Conservation (phyloP, 2,797 vertebrate genomes). For the Apogon talboti region DNA sequence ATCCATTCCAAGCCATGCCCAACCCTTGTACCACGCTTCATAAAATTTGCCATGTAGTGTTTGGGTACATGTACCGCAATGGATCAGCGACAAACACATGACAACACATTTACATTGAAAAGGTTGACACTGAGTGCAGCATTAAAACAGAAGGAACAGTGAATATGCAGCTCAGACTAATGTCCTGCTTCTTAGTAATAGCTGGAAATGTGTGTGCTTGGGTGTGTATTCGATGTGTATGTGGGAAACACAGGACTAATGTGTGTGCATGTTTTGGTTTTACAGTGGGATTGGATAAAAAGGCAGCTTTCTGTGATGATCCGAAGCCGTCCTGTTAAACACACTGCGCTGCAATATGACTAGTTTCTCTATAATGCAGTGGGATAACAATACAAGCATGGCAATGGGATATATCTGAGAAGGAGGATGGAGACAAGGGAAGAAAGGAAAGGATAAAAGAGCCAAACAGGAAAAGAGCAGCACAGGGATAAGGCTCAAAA, state of each 20-base stretch:
- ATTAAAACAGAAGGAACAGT: too few species aligned
- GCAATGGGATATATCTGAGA: conserved; percentile 49
- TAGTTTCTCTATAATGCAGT: conserved; percentile 37
- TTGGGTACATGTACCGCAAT: too few species aligned
- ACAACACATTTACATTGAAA: too few species aligned
- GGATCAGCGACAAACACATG: too few species aligned
- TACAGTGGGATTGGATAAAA: conserved; percentile 37
- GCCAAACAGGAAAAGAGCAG: conserved; percentile 13
- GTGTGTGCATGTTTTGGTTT: conserved; percentile 16
- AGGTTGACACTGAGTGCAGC: too few species aligned
- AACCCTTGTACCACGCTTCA: too few species aligned
- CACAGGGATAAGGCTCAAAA: conserved; percentile 29
- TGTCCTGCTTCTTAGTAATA: too few species aligned
- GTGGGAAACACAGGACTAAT: not conserved
- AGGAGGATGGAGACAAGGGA: not conserved
- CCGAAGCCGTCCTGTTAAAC: conserved; percentile 36
- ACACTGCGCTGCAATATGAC: conserved; percentile 24
- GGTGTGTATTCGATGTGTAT: not conserved
- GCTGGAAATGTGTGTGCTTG: not conserved
- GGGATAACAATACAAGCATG: conserved; percentile 54
- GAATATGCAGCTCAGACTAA: too few species aligned
- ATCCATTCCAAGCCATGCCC: too few species aligned
- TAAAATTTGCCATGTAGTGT: too few species aligned
- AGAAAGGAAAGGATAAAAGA: conserved; percentile 25
- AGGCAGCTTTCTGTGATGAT: conserved; percentile 55